A percentile compares a stretch with the other conserved stretches of the same genome.
These are phyloP conservation scores for Antechinus flavipes DNA, from an alignment of 2,113 vertebrate species.

Conservation along the genomic window DNA sequence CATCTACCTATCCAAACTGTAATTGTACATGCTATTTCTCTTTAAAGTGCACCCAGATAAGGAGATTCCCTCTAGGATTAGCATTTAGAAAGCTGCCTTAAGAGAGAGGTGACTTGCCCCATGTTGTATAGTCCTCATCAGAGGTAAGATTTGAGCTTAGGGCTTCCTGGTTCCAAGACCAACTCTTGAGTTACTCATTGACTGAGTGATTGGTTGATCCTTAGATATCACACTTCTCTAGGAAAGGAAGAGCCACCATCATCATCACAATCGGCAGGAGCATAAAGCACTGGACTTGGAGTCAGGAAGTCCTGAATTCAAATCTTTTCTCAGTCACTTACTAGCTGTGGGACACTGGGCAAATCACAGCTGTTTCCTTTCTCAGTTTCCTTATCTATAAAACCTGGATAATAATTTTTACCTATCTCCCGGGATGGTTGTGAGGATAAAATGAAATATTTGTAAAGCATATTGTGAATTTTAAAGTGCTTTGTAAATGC, in stretches of 20 bases:
- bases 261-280: neutral
- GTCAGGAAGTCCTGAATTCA: no score
- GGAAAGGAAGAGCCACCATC: neutral
- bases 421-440: neutral
- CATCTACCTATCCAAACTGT: neutral
- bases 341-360: neutral
- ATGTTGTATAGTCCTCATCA: no score
- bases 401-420: neutral
- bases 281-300: neutral
- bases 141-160: neutral
- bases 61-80: neutral
- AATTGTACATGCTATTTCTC: neutral
- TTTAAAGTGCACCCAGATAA: neutral
- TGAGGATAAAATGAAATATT: neutral
- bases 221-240: neutral
- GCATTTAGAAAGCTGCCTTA: neutral
- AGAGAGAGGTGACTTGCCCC: neutral
- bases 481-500: neutral
- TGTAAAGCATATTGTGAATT: neutral
- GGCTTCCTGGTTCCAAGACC: neutral
- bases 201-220: neutral
- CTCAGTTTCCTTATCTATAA: neutral
- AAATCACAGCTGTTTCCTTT: neutral
- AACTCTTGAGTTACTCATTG: neutral
- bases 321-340: neutral